Evolutionary conservation across 2,113 vertebrate genomes (phyloP).

Genomic region (Nannobrachium achirus): DNA sequence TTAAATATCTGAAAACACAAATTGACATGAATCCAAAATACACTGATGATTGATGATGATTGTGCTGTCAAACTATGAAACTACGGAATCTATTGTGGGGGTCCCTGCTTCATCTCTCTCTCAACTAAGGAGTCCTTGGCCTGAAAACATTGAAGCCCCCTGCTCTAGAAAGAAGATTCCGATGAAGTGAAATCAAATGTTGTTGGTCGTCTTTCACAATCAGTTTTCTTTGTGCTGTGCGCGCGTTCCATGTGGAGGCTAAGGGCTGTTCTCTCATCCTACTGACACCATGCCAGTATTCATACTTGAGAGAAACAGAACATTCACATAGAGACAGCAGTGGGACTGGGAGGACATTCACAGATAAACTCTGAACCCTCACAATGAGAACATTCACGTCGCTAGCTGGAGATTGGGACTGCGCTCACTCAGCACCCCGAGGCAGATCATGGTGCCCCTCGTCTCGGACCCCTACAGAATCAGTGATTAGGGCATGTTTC

Average conservation of each 20-base stretch:
- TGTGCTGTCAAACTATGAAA: too few relatives aligned
- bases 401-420: constrained; percentile 43
- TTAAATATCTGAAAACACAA: too few relatives aligned
- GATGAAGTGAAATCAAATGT: constrained; percentile 9
- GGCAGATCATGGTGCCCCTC: constrained; percentile 23
- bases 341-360: constrained; percentile 70
- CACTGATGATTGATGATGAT: too few relatives aligned
- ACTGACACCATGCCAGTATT: constrained; percentile 60
- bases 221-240: constrained; percentile 42
- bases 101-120: too few relatives aligned
- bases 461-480: not conserved
- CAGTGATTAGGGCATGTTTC: constrained; percentile 18
- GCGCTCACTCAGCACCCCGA: constrained; percentile 32
- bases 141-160: too few relatives aligned
- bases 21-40: too few relatives aligned
- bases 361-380: constrained; percentile 76
- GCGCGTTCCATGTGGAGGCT: constrained; percentile 51
- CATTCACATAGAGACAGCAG: constrained; percentile 69
- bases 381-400: constrained; percentile 79
- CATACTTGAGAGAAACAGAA: constrained; percentile 67
- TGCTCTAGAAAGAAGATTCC: too few relatives aligned
- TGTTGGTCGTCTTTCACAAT: constrained; percentile 51
- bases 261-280: constrained; percentile 43
- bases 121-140: too few relatives aligned
- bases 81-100: too few relatives aligned